Conservation (phyloP, 64 coral and sea anemone genomes). For the Cladopsammia gracilis region DNA sequence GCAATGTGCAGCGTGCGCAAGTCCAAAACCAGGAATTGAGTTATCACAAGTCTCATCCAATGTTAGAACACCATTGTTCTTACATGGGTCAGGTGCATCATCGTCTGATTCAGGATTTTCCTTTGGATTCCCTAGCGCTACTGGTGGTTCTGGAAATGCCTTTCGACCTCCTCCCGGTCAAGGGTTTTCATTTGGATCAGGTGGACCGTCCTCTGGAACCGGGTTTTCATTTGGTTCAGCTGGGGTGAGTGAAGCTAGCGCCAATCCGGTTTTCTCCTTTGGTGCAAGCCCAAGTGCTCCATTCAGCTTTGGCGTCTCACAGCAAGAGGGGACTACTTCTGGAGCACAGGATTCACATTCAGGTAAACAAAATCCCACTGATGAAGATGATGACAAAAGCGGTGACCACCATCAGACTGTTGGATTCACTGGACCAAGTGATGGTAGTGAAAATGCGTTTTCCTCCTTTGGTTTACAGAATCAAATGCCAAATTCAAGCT, state of each 20-base stretch:
- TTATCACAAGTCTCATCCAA: neutral
- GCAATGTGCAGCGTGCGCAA: conserved; percentile 64
- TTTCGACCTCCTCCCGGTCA: neutral
- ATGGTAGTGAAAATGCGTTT: neutral
- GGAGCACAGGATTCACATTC: neutral
- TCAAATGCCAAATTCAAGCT: neutral
- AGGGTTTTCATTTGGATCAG: conserved; percentile 13
- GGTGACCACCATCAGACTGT: neutral
- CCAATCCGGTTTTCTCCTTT: neutral
- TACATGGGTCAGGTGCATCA: neutral
- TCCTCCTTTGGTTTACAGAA: neutral
- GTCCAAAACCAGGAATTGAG: conserved; percentile 24
- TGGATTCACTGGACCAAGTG: neutral
- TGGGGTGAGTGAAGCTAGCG: neutral
- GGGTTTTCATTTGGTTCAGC: neutral
- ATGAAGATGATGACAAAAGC: neutral
- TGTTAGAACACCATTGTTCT: neutral
- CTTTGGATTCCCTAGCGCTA: neutral
- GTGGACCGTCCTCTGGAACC: neutral
- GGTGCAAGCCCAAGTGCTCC: neutral
- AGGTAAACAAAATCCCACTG: neutral
- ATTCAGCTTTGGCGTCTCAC: neutral
- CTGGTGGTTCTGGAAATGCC: neutral
- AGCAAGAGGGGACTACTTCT: neutral
- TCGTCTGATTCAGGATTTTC: neutral